phyloP scores from a whole-genome alignment of 2,797 vertebrate species.

The Notamacropus eugenii region DNA sequence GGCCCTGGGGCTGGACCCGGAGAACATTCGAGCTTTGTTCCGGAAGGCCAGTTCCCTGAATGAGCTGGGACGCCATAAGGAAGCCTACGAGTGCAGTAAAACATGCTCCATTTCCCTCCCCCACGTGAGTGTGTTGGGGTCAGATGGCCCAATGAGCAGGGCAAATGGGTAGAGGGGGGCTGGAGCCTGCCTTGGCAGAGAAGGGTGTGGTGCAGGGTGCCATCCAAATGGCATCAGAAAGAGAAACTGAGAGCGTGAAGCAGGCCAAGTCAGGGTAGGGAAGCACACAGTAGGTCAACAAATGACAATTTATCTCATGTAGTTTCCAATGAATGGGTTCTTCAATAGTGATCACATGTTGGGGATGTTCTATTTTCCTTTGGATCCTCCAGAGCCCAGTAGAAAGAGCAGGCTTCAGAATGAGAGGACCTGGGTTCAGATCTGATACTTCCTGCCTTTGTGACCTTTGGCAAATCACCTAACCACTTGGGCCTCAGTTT shows the following conservation, averaged over 20 bases:
- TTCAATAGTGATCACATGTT: background rate
- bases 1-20: conserved; percentile 86
- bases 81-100: conserved; percentile 97
- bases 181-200: background rate
- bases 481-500: background rate
- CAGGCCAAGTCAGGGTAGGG: background rate
- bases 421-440: background rate
- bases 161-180: background rate
- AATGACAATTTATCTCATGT: background rate
- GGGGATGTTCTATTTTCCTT: background rate
- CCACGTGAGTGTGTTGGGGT: conserved; percentile 87
- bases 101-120: conserved; percentile 94
- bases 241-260: background rate
- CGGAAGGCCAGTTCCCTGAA: conserved; percentile 94
- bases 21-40: conserved; percentile 94
- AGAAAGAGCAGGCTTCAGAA: background rate
- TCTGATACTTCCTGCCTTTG: background rate
- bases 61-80: conserved; percentile 93
- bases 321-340: background rate
- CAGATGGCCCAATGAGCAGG: background rate
- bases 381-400: background rate
- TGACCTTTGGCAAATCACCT: background rate
- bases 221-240: background rate
- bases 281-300: background rate
- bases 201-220: background rate